Base-by-base conservation (phyloP, 64 coral and sea anemone genomes). In the Pocillopora verrucosa region DNA sequence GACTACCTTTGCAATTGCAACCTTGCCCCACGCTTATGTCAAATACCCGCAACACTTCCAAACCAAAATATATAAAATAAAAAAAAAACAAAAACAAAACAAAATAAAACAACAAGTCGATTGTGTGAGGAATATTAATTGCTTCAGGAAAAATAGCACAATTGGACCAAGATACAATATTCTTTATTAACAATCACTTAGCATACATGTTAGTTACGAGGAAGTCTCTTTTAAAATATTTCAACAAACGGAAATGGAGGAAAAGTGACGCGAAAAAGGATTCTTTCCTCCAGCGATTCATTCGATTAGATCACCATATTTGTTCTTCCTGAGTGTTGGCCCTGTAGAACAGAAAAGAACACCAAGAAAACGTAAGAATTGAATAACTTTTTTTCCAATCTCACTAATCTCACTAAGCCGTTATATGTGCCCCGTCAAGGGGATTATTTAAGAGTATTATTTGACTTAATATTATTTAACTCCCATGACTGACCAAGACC, bases 221-320 rank as follows among this genome's bases (percentile, higher is more conserved):
- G 16, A 20, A 20, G 10, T 30, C 22, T 70, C 15, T n/a, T 20
- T n/a, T 24, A 9, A 26, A 30, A n/a, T 0, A 30, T 70, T 70
- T n/a, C 7, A 70, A 11, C 4, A 70, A 70, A n/a, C n/a, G 3
- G 2, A 30, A 70, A 70, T 22, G 64, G 41, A 51, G 41, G 41
- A 51, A 51, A 51, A 51, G 41, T 51, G 41, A 4, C 9, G 22
- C n/a, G 36, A 62, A 30, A 2, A 10, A 35, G 34, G 34, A 80
- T 35, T 63, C 11, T 1, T 30, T 36, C 17, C 4, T 36, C 12
- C 41, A 51, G 41, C 41, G 41, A 51, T 72, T 26, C 41, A 37
- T 14, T 85, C 82, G 15, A 85, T 85, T 0, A 85, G 37, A 20
- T 85, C 82, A 65, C 82, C 82, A 85, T 85, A 85, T 56, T 85